Conservation (phyloP, 2,888 invertebrate species). For the Acrobasis repandana region DNA sequence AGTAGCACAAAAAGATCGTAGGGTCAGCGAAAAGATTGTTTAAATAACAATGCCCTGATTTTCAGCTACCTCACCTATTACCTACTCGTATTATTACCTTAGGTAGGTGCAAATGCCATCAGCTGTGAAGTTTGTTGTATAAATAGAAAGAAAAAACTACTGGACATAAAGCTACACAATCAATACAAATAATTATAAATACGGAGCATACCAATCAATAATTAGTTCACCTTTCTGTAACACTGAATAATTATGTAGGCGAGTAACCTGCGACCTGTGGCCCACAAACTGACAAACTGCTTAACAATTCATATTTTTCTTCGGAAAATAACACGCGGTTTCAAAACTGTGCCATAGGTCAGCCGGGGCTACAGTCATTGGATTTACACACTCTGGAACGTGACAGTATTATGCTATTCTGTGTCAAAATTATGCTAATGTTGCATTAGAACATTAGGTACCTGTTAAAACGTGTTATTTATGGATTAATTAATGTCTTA, state of each 20-base stretch:
- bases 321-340: constrained; percentile 53
- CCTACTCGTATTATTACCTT: no score
- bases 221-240: no score
- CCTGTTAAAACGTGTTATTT: constrained; percentile 8
- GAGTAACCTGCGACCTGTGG: constrained; percentile 56
- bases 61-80: no score
- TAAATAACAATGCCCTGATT: no score
- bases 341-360: constrained; percentile 69
- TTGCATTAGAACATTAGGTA: constrained; percentile 10
- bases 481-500: background rate
- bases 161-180: no score
- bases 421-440: constrained; percentile 16
- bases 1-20: no score
- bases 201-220: no score
- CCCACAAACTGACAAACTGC: constrained; percentile 47
- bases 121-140: no score
- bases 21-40: no score
- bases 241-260: constrained; percentile 7
- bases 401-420: constrained; percentile 22
- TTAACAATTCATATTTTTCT: constrained; percentile 52
- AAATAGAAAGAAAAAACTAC: no score
- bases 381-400: constrained; percentile 22
- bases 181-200: no score
- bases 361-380: constrained; percentile 51
- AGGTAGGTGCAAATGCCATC: no score